Conservation (phyloP, 2,797 vertebrate species). For the Choloepus didactylus region DNA sequence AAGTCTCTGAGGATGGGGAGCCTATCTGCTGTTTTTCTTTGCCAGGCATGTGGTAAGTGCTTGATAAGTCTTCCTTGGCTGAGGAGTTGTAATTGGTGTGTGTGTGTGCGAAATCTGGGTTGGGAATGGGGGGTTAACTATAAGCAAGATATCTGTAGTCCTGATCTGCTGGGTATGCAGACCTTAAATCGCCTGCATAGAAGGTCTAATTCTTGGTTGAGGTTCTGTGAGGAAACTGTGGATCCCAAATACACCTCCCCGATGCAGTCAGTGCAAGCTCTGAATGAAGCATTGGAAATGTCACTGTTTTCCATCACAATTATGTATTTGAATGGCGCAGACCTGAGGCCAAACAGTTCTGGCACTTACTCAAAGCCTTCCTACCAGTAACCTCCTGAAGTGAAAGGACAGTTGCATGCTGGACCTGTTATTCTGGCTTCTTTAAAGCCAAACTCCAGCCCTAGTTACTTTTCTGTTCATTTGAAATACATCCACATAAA, state of each 20-base stretch:
- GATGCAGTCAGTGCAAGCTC: not conserved
- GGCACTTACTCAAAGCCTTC: conserved; percentile 77
- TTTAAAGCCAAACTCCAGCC: conserved; percentile 67
- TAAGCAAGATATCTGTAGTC: not conserved
- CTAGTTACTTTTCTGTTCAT: conserved; percentile 74
- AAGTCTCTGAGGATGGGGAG: conserved; percentile 18
- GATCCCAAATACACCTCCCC: not conserved
- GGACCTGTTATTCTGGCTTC: conserved; percentile 90
- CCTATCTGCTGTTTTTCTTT: not conserved
- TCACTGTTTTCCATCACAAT: conserved; percentile 63
- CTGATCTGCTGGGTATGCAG: not conserved
- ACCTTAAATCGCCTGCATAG: not conserved
- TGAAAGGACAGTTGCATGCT: conserved; percentile 85
- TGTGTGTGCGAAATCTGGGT: not conserved
- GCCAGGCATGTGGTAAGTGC: not conserved
- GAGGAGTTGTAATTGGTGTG: not conserved
- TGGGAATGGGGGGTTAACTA: not conserved
- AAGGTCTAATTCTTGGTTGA: conserved; percentile 6
- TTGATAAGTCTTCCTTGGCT: not conserved
- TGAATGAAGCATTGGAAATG: conserved; percentile 5
- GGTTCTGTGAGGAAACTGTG: not conserved
- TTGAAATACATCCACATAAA: conserved; percentile 43
- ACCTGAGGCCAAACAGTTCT: conserved; percentile 84
- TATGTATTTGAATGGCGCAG: conserved; percentile 81
- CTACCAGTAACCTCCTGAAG: conserved; percentile 77